Conservation (phyloP, 2,888 invertebrate species). For the Pecten maximus region DNA sequence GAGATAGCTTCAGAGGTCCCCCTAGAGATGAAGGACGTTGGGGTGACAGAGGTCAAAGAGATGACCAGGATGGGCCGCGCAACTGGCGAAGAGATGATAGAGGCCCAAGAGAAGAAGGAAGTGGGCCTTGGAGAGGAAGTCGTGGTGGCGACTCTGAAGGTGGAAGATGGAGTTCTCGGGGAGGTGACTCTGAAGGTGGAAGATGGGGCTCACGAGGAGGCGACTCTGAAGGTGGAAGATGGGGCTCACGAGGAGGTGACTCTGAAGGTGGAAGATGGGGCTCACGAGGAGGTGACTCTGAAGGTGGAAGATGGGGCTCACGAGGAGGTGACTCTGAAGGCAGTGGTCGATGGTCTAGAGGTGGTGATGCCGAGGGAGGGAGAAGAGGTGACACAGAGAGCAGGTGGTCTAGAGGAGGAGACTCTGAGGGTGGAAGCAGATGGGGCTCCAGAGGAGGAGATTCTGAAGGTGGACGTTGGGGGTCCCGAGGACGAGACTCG, state of each 20-base stretch:
- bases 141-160: background rate
- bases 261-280: conserved; percentile 36
- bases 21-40: conserved; percentile 46
- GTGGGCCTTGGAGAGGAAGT: conserved; percentile 54
- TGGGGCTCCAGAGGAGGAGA: background rate
- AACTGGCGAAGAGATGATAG: conserved; percentile 55
- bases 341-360: conserved; percentile 44
- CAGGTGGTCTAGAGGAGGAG: background rate
- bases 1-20: conserved; percentile 39
- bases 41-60: conserved; percentile 48
- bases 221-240: background rate
- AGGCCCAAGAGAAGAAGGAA: conserved; percentile 53
- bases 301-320: conserved; percentile 35
- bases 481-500: background rate
- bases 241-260: conserved; percentile 31
- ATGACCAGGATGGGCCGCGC: conserved; percentile 50
- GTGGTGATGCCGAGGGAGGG: conserved; percentile 38
- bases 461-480: background rate
- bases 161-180: background rate
- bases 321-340: conserved; percentile 27
- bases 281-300: background rate
- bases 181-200: too few species aligned
- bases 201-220: background rate
- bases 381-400: conserved; percentile 47
- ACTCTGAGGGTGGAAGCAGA: background rate